A percentile compares a stretch with the other conserved stretches of the same genome.
Conservation (phyloP, 2,888 invertebrate genomes). For the Drosophila colorata region DNA sequence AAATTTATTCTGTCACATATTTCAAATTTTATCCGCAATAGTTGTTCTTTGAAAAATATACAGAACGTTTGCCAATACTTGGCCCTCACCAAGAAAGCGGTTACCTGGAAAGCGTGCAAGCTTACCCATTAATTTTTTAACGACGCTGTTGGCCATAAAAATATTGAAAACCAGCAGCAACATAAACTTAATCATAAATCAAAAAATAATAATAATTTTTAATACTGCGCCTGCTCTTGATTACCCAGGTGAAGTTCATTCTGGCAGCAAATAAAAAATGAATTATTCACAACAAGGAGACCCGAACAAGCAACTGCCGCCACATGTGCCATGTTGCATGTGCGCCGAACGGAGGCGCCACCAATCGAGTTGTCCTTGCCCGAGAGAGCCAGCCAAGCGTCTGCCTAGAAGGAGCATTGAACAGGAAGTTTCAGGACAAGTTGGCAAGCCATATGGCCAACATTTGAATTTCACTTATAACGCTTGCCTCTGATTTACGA, state of each 20-base stretch:
- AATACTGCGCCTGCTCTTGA: constrained; percentile 31
- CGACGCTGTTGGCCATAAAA: constrained; percentile 29
- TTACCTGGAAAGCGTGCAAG: constrained; percentile 1
- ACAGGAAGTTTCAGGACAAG: constrained; percentile 42
- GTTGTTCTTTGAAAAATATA: background rate
- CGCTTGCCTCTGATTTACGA: constrained; percentile 49
- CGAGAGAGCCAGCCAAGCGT: constrained; percentile 8
- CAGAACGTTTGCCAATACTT: background rate
- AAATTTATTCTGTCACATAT: no score
- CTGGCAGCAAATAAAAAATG: constrained; percentile 54
- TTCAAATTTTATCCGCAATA: background rate
- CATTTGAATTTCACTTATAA: constrained; percentile 53
- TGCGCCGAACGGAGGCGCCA: constrained; percentile 20
- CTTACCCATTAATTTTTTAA: constrained; percentile 43
- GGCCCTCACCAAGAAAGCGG: background rate
- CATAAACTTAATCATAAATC: constrained; percentile 51
- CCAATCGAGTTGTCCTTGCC: constrained; percentile 17
- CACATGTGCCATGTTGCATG: constrained; percentile 31
- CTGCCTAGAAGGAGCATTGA: constrained; percentile 15
- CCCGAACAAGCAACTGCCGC: constrained; percentile 12
- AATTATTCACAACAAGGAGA: constrained; percentile 50
- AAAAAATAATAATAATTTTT: constrained; percentile 51
- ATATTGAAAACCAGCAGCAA: constrained; percentile 21
- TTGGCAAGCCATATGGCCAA: constrained; percentile 47
- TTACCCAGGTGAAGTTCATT: constrained; percentile 56